These are phyloP conservation scores for Trichomalopsis sarcophagae DNA, from an alignment of 1,140 invertebrate genomes.

Conservation along the genomic window DNA sequence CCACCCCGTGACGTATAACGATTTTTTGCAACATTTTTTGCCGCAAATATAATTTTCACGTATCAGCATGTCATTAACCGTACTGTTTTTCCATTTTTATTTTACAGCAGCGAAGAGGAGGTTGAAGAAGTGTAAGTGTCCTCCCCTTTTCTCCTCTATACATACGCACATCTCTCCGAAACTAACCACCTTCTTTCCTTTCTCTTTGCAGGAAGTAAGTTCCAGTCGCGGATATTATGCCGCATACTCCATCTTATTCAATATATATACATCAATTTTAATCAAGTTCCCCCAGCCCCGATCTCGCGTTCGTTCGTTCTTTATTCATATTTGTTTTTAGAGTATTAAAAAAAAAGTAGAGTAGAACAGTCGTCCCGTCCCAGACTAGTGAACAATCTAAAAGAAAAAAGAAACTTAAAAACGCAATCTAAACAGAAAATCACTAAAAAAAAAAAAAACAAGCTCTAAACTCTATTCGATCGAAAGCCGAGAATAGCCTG, in stretches of 20 bases:
- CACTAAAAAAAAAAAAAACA: background rate
- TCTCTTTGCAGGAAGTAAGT: conserved; percentile 72
- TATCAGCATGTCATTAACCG: conserved; percentile 57
- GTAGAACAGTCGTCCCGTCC: no score
- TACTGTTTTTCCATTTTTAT: conserved; percentile 61
- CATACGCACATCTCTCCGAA: conserved; percentile 3
- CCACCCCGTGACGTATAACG: no score
- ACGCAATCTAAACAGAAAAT: background rate
- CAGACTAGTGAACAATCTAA: conserved; percentile 13
- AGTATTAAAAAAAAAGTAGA: no score
- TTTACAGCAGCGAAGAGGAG: conserved; percentile 71
- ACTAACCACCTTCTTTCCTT: conserved; percentile 53
- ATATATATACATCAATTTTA: no score
- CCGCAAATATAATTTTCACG: background rate
- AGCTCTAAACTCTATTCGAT: background rate
- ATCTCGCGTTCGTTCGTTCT: no score
- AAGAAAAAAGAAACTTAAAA: background rate
- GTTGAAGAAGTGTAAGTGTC: conserved; percentile 72
- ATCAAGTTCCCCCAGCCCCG: background rate
- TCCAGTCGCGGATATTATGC: conserved; percentile 51
- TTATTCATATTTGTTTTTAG: no score
- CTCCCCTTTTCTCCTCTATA: background rate
- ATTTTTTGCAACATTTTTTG: background rate
- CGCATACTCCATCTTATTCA: conserved; percentile 11
- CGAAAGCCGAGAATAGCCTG: no score